Conservation (phyloP, 2,113 vertebrate genomes). For the Mionectes macconnelli region DNA sequence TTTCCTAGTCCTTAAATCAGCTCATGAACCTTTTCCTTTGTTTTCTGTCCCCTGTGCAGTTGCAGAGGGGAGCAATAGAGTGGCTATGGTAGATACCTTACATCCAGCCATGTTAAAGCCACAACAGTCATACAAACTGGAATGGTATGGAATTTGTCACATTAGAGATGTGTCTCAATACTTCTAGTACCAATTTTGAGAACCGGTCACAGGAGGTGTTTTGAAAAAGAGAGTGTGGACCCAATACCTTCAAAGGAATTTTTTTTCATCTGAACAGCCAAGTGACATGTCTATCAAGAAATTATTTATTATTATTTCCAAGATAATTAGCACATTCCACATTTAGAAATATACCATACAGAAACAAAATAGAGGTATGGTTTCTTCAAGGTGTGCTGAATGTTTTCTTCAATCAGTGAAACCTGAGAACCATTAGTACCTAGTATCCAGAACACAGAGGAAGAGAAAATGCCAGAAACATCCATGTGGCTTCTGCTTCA, state of each 20-base stretch:
- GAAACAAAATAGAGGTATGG: fast-evolving
- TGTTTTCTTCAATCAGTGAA: not conserved
- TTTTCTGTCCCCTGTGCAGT: not conserved
- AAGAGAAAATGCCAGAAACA: not conserved
- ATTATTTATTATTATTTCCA: not conserved
- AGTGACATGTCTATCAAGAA: not conserved
- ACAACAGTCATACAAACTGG: not conserved
- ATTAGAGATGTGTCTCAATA: fast-evolving
- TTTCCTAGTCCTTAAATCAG: not conserved
- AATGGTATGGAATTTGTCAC: not conserved
- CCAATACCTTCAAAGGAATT: not conserved
- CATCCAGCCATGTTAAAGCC: not conserved
- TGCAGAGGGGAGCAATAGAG: not conserved
- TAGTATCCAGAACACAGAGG: not conserved
- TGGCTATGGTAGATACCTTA: not conserved
- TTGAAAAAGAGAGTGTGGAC: not conserved
- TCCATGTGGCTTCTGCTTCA: not conserved
- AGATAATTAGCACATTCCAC: not conserved
- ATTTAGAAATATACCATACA: not conserved
- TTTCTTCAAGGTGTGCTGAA: not conserved
- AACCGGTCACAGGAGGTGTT: not conserved
- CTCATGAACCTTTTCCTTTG: not conserved
- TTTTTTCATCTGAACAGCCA: not conserved
- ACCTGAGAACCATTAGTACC: not conserved
- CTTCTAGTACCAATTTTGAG: not conserved